Base-by-base conservation (phyloP, 1,140 invertebrate species). In the Proctacanthus coquilletti region DNA sequence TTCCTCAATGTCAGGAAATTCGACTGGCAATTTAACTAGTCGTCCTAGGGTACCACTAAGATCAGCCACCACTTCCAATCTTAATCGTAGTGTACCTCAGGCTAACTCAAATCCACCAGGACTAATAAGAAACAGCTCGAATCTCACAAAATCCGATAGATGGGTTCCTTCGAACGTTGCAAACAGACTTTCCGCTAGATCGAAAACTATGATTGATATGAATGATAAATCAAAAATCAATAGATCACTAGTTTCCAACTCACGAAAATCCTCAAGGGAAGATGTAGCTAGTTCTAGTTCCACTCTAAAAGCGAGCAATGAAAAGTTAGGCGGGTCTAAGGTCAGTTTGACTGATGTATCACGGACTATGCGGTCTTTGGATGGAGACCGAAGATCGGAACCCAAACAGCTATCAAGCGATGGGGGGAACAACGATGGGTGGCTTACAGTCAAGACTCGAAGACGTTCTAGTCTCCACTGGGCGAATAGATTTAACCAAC, bases 401-500 rank as follows among this genome's bases (percentile, higher is more conserved):
- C 45, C 56, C 2, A 59, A 58, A 61, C 70, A 51, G 61, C 59
- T 55, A 49, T 65, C 10, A 51, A 65, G 62, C 21, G 46, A 66
- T 41, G 57, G 66, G 33, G 59, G 52, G 55, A 57, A 63, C 37
- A 66, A 72, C 37, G 74, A 75, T 47, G 73, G 73, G 10, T 77
- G 74, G 73, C 52, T 75, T 13, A 76, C 72, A 2, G 74, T 77
- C 2, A 75, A 75, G 53, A 71, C 68, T 41, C 59, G 68, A 30
- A 60, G 72, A 15, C 44, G 70, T 21, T 65, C 60, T 8, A 69
- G 69, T 48, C 65, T 71, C 21, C 68, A 72, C 41, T 77, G 74
- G 74, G 61, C 70, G 4, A 73, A 72, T 46, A 62, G 73, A 45
- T 76, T 74, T 44, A 66, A 74, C 53, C 73, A 75, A 45, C 72